These are phyloP conservation scores for Campoplex capitator DNA, from an alignment of 2,888 invertebrate species.

Conservation along the genomic window DNA sequence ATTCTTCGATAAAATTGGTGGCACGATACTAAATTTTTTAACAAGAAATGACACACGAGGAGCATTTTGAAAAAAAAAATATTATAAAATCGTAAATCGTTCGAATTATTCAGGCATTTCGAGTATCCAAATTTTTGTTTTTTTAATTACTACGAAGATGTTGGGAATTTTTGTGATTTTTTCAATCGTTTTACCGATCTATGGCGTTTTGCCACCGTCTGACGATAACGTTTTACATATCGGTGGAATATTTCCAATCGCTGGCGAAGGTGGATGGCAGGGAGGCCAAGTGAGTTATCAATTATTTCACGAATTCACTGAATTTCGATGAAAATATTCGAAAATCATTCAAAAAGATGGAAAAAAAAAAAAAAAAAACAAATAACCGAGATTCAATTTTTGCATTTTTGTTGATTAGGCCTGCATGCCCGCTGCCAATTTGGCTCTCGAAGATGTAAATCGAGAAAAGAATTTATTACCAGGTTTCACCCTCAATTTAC, in stretches of 20 bases:
- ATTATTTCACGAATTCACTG: background rate
- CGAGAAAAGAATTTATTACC: slow-evolving; percentile 94
- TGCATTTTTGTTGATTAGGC: slow-evolving; percentile 86
- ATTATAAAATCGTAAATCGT: slow-evolving; percentile 5
- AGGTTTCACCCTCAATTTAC: slow-evolving; percentile 95
- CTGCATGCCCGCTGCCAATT: slow-evolving; percentile 98
- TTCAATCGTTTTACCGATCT: slow-evolving; percentile 70
- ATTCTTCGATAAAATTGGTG: background rate
- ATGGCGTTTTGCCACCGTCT: slow-evolving; percentile 76
- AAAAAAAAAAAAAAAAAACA: background rate
- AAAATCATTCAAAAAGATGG: background rate
- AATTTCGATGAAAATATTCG: background rate
- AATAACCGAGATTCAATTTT: background rate
- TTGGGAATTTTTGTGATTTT: slow-evolving; percentile 71
- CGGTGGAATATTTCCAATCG: slow-evolving; percentile 99
- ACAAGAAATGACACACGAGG: background rate
- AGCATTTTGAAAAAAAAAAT: background rate
- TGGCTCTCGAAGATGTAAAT: slow-evolving; percentile 99
- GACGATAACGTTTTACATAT: slow-evolving; percentile 92
- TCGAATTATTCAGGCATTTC: background rate
- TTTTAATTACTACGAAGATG: slow-evolving; percentile 49
- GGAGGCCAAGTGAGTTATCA: slow-evolving; percentile 91
- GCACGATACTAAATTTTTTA: slow-evolving; percentile 27
- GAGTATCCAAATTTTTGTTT: background rate
- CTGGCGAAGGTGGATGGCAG: slow-evolving; percentile 98